These are phyloP conservation scores for Acanthosepion esculentum DNA, from an alignment of 2,888 invertebrate species.

Conservation along the genomic window DNA sequence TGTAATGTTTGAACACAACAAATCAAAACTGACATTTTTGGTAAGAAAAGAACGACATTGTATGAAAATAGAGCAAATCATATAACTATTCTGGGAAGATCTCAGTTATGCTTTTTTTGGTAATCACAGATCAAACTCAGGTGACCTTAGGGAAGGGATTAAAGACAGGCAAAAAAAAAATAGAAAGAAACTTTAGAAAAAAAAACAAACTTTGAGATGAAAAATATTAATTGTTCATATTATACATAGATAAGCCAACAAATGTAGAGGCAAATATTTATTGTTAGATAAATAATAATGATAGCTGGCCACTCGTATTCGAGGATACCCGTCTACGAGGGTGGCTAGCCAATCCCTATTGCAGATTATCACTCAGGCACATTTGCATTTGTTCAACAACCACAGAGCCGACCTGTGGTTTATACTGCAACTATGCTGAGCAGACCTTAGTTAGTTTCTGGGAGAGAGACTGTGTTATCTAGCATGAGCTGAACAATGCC, in stretches of 20 bases:
- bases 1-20: neutral
- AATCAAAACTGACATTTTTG: constrained; percentile 23
- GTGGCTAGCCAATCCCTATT: no score
- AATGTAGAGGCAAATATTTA: no score
- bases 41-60: neutral
- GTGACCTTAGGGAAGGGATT: neutral
- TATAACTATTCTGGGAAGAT: neutral
- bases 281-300: no score
- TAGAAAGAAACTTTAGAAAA: neutral
- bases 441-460: no score
- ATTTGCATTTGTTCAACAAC: no score
- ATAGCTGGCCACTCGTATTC: no score
- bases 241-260: neutral
- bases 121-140: neutral
- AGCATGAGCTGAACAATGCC: no score
- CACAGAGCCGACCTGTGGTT: no score
- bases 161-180: neutral
- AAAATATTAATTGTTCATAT: neutral
- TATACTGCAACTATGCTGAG: no score
- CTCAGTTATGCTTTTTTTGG: neutral
- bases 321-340: no score
- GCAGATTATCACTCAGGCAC: no score
- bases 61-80: neutral
- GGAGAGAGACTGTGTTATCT: no score
- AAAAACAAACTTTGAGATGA: neutral